Evolutionary conservation across 2,797 vertebrate genomes (phyloP).

Genomic region (Eutrigla gurnardus): DNA sequence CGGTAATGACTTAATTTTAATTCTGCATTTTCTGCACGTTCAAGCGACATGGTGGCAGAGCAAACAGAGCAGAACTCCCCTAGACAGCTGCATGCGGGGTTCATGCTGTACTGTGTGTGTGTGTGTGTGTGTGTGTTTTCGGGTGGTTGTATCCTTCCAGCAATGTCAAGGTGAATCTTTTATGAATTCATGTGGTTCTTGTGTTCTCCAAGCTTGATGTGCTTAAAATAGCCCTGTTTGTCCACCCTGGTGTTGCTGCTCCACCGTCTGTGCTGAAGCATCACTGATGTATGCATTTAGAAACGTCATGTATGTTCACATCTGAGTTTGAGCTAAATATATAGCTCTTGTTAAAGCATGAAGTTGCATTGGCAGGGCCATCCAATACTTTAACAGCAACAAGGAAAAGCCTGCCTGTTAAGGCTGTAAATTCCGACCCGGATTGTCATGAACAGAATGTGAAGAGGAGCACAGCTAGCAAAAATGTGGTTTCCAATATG

Average conservation of each 20-base stretch:
- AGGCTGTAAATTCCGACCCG: background rate
- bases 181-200: conserved; percentile 30
- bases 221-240: conserved; percentile 35
- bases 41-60: conserved; percentile 9
- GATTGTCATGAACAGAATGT: too few relatives aligned
- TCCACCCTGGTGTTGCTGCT: background rate
- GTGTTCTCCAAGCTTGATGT: conserved; percentile 16
- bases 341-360: background rate
- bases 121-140: background rate
- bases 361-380: background rate
- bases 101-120: conserved; percentile 6
- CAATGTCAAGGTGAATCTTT: conserved; percentile 56
- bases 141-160: background rate
- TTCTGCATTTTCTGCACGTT: conserved; percentile 32
- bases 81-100: conserved; percentile 35
- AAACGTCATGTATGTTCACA: background rate
- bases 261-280: background rate
- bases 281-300: background rate
- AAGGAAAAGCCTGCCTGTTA: background rate
- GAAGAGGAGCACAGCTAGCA: too few relatives aligned
- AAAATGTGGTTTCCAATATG: too few relatives aligned
- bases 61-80: conserved; percentile 53
- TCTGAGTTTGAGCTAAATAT: background rate
- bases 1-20: conserved; percentile 25
- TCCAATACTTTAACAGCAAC: background rate